A percentile compares a stretch with the other conserved stretches of the same genome.
These are phyloP conservation scores for Rhinichthys klamathensis DNA, from an alignment of 2,113 vertebrate genomes.

Conservation along the genomic window DNA sequence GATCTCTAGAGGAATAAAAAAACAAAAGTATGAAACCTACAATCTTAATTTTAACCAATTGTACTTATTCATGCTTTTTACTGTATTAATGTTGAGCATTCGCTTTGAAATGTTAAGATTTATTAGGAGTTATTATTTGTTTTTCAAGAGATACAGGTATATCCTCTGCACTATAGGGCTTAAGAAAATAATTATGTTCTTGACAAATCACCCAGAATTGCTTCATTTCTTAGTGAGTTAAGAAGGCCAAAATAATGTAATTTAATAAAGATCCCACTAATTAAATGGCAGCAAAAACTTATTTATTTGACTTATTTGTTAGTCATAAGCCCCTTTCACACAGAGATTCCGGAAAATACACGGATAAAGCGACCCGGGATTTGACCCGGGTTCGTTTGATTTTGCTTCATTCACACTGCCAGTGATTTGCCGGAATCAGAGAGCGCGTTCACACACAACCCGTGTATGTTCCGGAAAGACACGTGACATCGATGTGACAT, in stretches of 20 bases:
- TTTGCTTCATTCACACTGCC: too few relatives aligned
- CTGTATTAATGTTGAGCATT: neutral
- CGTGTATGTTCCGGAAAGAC: too few relatives aligned
- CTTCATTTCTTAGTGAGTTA: slow-evolving; percentile 13
- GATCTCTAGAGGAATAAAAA: neutral
- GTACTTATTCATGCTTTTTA: neutral
- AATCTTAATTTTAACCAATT: neutral
- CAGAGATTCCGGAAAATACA: too few relatives aligned
- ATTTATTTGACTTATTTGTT: neutral
- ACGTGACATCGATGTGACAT: too few relatives aligned
- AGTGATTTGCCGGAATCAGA: too few relatives aligned
- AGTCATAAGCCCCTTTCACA: too few relatives aligned
- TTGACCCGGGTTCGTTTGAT: too few relatives aligned
- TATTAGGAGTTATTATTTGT: neutral
- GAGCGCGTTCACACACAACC: too few relatives aligned
- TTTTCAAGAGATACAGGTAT: neutral
- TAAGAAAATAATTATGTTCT: neutral
- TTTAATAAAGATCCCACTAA: slow-evolving; percentile 5
- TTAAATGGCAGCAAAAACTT: slow-evolving; percentile 1
- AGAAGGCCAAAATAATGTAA: slow-evolving; percentile 16
- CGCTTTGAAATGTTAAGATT: neutral
- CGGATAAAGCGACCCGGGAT: too few relatives aligned
- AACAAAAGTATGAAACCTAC: neutral
- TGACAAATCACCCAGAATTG: slow-evolving; percentile 3
- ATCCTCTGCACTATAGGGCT: neutral